A percentile compares a stretch with the other conserved stretches of the same genome.
Evolutionary conservation across 2,888 invertebrate species (phyloP).

Genomic region (Cyclophora albipunctata): DNA sequence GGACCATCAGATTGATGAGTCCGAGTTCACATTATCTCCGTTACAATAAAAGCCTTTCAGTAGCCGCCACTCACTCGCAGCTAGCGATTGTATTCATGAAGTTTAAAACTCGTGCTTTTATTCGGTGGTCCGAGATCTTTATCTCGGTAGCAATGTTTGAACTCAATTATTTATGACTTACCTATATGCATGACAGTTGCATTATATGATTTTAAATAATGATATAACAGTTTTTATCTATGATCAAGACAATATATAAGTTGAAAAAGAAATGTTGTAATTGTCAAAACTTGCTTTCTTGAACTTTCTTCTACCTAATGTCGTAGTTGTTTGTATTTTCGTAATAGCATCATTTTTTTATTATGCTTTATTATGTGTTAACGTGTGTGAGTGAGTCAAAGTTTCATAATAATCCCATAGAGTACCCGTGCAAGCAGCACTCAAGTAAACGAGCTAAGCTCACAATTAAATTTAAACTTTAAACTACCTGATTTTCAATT

Average conservation of each 20-base stretch:
- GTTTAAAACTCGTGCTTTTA: conserved; percentile 32
- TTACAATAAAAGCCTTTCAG: conserved; percentile 20
- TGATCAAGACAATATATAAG: conserved; percentile 21
- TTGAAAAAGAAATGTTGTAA: conserved; percentile 3
- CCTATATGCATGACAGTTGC: conserved; percentile 40
- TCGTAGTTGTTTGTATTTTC: no score
- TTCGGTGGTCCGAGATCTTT: conserved; percentile 37
- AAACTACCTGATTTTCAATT: no score
- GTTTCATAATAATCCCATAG: neutral
- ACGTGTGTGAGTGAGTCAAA: no score
- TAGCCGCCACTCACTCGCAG: conserved; percentile 33
- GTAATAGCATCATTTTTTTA: no score
- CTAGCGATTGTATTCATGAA: conserved; percentile 20
- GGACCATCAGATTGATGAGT: conserved; percentile 22
- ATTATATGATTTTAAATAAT: conserved; percentile 35
- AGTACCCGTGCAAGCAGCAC: no score
- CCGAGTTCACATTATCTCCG: conserved; percentile 11
- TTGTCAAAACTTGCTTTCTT: no score
- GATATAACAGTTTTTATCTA: conserved; percentile 25
- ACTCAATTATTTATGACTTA: conserved; percentile 48
- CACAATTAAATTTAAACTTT: no score
- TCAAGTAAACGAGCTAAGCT: no score
- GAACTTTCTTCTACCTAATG: no score
- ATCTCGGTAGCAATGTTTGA: conserved; percentile 47
- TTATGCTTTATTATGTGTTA: no score